phyloP scores from a whole-genome alignment of 2,113 vertebrate species.

The Fregetta grallaria region DNA sequence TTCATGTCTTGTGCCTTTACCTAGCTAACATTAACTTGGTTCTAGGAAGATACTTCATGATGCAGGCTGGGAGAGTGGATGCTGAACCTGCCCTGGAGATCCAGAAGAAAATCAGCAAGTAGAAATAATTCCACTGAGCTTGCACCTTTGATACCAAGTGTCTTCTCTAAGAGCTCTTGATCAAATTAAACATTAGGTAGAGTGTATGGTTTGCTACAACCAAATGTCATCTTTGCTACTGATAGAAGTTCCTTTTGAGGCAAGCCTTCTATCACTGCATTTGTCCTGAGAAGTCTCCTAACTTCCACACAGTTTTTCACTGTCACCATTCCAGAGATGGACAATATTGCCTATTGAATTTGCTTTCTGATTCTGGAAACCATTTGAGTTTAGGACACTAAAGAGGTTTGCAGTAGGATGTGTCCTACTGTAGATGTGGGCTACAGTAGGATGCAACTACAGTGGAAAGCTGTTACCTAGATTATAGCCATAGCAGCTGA shows the following conservation, averaged over 20 bases:
- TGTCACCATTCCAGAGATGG: background rate
- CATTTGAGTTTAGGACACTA: background rate
- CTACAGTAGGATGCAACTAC: background rate
- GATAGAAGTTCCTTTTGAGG: background rate
- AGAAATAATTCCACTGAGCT: background rate
- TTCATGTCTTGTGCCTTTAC: background rate
- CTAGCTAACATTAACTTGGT: background rate
- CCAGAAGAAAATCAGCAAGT: background rate
- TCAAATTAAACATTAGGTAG: background rate
- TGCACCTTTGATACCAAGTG: background rate
- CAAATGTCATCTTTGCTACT: background rate
- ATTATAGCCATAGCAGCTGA: background rate
- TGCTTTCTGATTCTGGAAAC: background rate
- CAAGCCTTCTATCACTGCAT: background rate
- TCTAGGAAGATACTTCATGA: background rate
- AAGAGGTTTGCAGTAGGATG: background rate
- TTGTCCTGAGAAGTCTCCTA: background rate
- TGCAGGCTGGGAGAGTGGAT: background rate
- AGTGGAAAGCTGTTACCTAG: background rate
- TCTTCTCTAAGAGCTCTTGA: background rate
- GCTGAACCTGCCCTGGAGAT: background rate
- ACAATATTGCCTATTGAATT: background rate
- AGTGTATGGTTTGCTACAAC: background rate
- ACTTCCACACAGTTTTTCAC: background rate
- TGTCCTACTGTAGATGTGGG: background rate